phyloP scores from a whole-genome alignment of 2,888 invertebrate genomes.

The Ctena decussata region DNA sequence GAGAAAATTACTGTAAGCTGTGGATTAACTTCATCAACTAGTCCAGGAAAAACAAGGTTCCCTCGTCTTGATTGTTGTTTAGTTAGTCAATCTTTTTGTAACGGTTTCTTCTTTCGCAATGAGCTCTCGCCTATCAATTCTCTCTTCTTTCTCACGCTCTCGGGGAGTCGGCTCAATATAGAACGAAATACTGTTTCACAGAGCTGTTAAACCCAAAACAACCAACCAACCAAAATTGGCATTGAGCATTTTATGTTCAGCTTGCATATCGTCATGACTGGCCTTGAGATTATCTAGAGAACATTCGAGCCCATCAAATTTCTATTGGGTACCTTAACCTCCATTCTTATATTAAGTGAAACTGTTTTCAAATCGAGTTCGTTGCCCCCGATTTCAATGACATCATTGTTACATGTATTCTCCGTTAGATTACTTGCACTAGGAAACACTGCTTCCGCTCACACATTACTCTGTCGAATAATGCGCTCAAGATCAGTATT shows the following conservation, averaged over 20 bases:
- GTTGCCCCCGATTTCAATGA: no score
- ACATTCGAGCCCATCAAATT: not conserved
- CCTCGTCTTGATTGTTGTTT: not conserved
- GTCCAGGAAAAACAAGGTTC: not conserved
- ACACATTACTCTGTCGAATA: not conserved
- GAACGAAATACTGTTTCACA: no score
- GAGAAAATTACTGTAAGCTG: no score
- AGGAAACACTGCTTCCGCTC: not conserved
- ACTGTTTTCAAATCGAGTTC: not conserved
- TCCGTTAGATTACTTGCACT: not conserved
- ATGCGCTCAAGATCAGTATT: not conserved
- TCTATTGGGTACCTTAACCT: not conserved
- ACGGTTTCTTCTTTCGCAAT: not conserved
- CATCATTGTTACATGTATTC: not conserved
- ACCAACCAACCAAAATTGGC: no score
- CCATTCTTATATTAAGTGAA: not conserved
- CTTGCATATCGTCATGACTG: not conserved
- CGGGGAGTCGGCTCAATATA: no score
- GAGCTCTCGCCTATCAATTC: no score
- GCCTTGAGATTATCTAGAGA: not conserved
- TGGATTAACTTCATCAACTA: not conserved
- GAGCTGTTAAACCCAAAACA: no score
- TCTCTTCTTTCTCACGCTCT: no score
- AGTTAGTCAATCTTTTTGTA: not conserved
- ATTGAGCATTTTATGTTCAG: not conserved